Evolutionary conservation across 2,113 vertebrate species (phyloP), one percentile per base, ranked within the genome.

Genomic region (Pangasianodon hypophthalmus): DNA sequence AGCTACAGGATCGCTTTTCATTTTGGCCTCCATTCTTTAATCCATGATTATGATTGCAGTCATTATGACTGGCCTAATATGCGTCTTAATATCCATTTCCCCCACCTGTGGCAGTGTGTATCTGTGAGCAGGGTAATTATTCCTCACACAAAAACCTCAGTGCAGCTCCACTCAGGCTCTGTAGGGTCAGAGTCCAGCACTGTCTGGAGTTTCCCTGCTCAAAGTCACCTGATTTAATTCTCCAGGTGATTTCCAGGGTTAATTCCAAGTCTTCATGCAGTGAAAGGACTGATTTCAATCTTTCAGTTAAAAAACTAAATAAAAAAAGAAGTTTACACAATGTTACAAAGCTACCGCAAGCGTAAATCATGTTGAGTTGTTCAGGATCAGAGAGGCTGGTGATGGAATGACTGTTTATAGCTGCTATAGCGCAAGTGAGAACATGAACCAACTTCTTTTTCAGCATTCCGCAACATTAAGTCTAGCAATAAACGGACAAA

Each of bases 41-140:
- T 26, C 50, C 46, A 2, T 83, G 50, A 84, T 91, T 86, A 91
- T 54, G 88, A 92, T 90, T 91, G 71, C 58, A 69, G 80, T 88
- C 41, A 88, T 88, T 85, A 90, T 3, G 64, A 83, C 46, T 41
- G 16, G 90, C 26, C 16, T 84, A 54, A 88, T 18, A 60, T 87
- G 64, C 37, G 10, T 67, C 58, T 85, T 88, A 84, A 85, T 89
- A 58, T 54, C 52, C 48, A 44, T 84, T 48, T 21, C 32, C 48
- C 9, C 77, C 21, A 58, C 67, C 85, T 21, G 41, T 37, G 84
- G 58, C 82, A 84, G 56, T 41, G 54, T 16, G 82, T 52, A 79
- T 69, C 46, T 48, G 56, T 48, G 37, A 19, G n/a, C 52, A 54
- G 37, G 6, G 86, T 87, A 85, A 92, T 91, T 88, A 79, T 6